Evolutionary conservation across 1,140 invertebrate genomes (phyloP).

Genomic region (Calephelis nemesis): DNA sequence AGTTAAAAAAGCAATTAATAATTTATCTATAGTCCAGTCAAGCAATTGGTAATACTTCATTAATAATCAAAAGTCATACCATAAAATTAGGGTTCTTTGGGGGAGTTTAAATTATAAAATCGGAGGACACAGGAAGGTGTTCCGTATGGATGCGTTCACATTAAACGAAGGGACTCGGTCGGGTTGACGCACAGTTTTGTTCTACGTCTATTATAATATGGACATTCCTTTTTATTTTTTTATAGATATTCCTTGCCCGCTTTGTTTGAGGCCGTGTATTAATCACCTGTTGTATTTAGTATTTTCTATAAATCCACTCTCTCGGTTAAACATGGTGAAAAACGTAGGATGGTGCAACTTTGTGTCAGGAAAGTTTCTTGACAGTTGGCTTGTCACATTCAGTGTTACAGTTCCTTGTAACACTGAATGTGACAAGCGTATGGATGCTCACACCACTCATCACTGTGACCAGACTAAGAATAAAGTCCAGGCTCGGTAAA

Average conservation of each 20-base stretch:
- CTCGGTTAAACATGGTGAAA: no score
- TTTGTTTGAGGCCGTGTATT: no score
- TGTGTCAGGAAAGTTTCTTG: no score
- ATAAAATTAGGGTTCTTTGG: conserved; percentile 27
- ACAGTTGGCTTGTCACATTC: no score
- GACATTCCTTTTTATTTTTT: neutral
- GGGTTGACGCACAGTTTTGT: conserved; percentile 25
- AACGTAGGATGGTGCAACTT: no score
- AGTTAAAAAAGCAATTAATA: conserved; percentile 5
- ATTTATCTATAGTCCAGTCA: neutral
- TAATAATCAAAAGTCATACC: conserved; percentile 10
- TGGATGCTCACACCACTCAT: no score
- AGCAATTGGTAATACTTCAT: conserved; percentile 9
- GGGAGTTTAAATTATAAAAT: conserved; percentile 35
- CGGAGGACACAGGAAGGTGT: conserved; percentile 51
- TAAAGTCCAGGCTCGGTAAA: no score
- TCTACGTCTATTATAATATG: neutral
- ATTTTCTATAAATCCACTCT: no score
- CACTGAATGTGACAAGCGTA: no score
- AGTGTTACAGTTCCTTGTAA: no score
- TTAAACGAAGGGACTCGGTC: conserved; percentile 40
- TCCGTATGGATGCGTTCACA: conserved; percentile 45
- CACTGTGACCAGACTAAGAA: no score
- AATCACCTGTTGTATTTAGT: no score
- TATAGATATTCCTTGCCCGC: neutral